These are phyloP conservation scores for Gallinago paraguaiae DNA, from an alignment of 2,113 vertebrate genomes.

Conservation along the genomic window DNA sequence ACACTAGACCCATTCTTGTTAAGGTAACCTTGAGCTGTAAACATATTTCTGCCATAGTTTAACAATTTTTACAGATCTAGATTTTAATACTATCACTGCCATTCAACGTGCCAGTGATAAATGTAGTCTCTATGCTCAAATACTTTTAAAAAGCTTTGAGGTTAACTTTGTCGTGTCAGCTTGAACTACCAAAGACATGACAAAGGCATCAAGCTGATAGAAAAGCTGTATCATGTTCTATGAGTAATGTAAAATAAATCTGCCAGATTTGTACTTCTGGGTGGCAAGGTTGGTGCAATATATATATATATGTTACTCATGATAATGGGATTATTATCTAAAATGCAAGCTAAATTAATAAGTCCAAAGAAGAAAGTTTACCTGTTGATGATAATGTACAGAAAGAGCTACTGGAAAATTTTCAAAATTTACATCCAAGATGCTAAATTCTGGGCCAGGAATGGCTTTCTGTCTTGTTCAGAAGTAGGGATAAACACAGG, in stretches of 20 bases:
- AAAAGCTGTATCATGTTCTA: background rate
- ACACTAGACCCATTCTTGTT: background rate
- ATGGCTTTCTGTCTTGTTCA: background rate
- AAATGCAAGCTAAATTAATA: background rate
- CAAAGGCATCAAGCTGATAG: background rate
- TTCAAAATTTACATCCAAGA: background rate
- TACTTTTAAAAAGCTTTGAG: background rate
- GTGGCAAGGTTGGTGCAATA: background rate
- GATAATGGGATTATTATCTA: slow-evolving; percentile 3
- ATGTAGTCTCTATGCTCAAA: background rate
- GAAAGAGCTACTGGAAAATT: background rate
- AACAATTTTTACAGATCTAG: background rate
- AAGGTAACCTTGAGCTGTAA: background rate
- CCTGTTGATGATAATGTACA: background rate
- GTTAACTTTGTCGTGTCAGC: background rate
- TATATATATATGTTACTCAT: background rate
- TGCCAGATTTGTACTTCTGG: background rate
- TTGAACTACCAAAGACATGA: background rate
- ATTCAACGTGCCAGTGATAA: background rate
- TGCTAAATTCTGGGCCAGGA: background rate
- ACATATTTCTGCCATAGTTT: background rate
- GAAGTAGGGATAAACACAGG: background rate
- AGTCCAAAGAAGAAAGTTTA: background rate
- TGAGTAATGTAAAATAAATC: background rate
- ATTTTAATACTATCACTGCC: background rate